Conservation (phyloP, 2,797 vertebrate genomes). For the Halcyon badia region DNA sequence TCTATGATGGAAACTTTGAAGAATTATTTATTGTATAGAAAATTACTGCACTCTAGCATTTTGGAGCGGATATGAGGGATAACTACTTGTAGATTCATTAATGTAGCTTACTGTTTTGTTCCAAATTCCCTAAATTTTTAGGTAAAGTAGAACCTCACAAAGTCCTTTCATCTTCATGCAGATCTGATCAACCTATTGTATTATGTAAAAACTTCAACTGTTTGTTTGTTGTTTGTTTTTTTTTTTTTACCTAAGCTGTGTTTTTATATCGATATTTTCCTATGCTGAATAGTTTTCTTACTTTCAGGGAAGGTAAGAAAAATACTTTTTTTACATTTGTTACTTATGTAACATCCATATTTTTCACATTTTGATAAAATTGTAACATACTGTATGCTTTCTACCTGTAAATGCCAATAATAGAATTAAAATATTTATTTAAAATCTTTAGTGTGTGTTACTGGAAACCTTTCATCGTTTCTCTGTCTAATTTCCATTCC, state of each 20-base stretch:
- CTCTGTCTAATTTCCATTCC: background rate
- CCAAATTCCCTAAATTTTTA: constrained; percentile 66
- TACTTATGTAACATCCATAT: constrained; percentile 99
- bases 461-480: background rate
- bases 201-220: constrained; percentile 90
- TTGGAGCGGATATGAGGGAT: constrained; percentile 67
- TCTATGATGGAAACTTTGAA: constrained; percentile 60
- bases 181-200: constrained; percentile 89
- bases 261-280: constrained; percentile 98
- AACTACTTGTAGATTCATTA: constrained; percentile 73
- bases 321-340: constrained; percentile 99
- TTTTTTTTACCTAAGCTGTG: constrained; percentile 92
- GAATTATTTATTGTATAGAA: constrained; percentile 82
- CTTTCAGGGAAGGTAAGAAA: constrained; percentile 99
- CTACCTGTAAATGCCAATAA: constrained; percentile 99
- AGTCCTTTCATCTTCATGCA: constrained; percentile 79
- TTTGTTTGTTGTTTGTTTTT: background rate
- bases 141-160: constrained; percentile 69
- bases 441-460: constrained; percentile 78
- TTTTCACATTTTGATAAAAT: constrained; percentile 99
- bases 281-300: constrained; percentile 96
- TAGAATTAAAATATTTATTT: constrained; percentile 99
- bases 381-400: constrained; percentile 99
- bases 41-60: constrained; percentile 76
- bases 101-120: constrained; percentile 67